Evolutionary conservation across 2,797 vertebrate genomes (phyloP), one percentile per base, ranked within the genome.

Genomic region (Telmatherina bonti): DNA sequence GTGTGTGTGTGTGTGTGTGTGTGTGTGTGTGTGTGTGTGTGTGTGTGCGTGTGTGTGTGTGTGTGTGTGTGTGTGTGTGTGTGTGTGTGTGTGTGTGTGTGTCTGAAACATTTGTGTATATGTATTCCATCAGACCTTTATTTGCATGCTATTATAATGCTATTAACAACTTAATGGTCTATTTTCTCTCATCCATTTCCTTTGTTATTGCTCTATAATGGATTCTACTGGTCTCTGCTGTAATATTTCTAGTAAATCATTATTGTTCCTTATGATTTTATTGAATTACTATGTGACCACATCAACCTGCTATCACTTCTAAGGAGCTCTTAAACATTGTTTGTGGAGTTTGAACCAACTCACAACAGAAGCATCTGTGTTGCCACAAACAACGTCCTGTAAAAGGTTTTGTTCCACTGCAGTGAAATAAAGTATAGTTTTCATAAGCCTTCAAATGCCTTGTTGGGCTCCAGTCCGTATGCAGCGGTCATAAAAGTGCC

Each of bases 401-500:
- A 16, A 1, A 43, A 43, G 29, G 29, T 18, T 4, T 9, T 43
- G 54, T 62, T 56, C 47, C 41, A 45, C 15, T 38, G 59, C 52
- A 45, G 38, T 58, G 15, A 67, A 20, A 55, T 59, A 24, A 55
- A 66, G 47, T 49, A 22, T 49, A 84, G 79, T 78, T 82, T 72
- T 35, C 24, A 57, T 60, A 62, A 70, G 38, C 68, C 59, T 51
- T 55, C 31, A 62, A 55, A 79, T 79, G 74, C 45, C 62, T 78
- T 1, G 35, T 83, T 69, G 70, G 43, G 49, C 30, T 71, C 43
- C 41, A 35, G 59, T 67, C 73, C 84, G 87, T 64, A 85, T 82
- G 78, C 31, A 13, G 71, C 33, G 80, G 82, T 84, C 78, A 81
- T 71, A 80, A 41, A 58, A 78, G 71, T 65, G 78, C 67, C 53